Base-by-base conservation (phyloP, 1,140 invertebrate species). In the Limonius californicus region DNA sequence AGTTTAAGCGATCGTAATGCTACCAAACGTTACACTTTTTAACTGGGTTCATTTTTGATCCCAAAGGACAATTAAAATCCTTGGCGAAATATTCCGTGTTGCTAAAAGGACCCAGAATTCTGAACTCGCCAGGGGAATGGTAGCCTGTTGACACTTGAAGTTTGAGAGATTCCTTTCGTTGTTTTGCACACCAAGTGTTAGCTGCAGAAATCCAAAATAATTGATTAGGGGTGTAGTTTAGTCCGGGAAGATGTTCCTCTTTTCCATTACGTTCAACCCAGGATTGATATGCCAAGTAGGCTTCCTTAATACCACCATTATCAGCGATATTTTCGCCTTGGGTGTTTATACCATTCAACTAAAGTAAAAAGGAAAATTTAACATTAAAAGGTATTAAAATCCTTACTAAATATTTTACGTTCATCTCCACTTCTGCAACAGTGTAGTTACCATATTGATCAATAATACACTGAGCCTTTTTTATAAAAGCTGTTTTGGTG, bases 11-110 rank as follows among this genome's bases (percentile, higher is more conserved):
- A n/a, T n/a, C n/a, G n/a, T n/a, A n/a, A n/a, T n/a, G n/a, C n/a
- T 75, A 91, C 89, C 89, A 91, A n/a, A 91, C 86, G 72, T 83
- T 81, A 79, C 95, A 98, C 74, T 96, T 97, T 0, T 92, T 82
- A 11, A 75, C 70, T 1, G 94, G 93, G 77, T 97, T 97, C 92
- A 97, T 95, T 20, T 82, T 84, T 0, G 89, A 87, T 1, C 87
- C 88, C 0, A 80, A 58, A 0, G 90, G 88, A 77, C 95, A 98
- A 50, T 89, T 87, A 78, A 95, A 98, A 76, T 95, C 92, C 59
- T 82, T 77, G 0, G 91, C 81, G 78, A 98, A 98, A 59, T 95
- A 89, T 54, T 86, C 82, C 79, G 91, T 89, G 71, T 91, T 90
- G 14, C 85, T 83, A 30, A 89, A 74, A 1, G 87, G 85, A 12